A percentile compares a stretch with the other conserved stretches of the same genome.
Conservation (phyloP, 2,113 vertebrate genomes). For the Erythrocercus mccallii region DNA sequence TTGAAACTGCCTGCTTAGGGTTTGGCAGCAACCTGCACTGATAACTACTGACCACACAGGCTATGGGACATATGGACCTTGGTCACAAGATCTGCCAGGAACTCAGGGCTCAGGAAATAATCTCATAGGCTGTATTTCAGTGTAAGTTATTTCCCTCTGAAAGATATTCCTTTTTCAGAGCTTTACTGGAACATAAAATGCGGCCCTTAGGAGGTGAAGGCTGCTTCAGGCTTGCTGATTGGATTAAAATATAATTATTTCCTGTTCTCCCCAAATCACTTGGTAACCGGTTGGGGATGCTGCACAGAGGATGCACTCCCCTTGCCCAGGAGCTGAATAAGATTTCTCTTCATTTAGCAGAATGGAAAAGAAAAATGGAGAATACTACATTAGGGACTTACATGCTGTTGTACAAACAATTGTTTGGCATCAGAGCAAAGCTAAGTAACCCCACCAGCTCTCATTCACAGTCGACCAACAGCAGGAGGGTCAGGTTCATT, state of each 20-base stretch:
- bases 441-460: neutral
- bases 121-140: neutral
- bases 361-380: neutral
- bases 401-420: neutral
- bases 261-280: neutral
- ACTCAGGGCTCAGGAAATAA: neutral
- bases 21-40: neutral
- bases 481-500: neutral
- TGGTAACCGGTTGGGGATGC: neutral
- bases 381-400: neutral
- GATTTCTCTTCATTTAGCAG: neutral
- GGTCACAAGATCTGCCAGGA: neutral
- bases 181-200: neutral
- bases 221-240: neutral
- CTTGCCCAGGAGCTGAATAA: neutral
- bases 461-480: neutral
- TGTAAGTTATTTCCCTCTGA: neutral
- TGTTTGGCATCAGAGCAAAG: conserved; percentile 12
- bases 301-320: neutral
- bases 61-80: neutral
- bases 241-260: neutral
- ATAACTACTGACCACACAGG: neutral
- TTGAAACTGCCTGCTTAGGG: neutral
- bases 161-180: neutral
- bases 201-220: neutral